These are phyloP conservation scores for Heliconius sara DNA, from an alignment of 2,888 invertebrate species.

Conservation along the genomic window DNA sequence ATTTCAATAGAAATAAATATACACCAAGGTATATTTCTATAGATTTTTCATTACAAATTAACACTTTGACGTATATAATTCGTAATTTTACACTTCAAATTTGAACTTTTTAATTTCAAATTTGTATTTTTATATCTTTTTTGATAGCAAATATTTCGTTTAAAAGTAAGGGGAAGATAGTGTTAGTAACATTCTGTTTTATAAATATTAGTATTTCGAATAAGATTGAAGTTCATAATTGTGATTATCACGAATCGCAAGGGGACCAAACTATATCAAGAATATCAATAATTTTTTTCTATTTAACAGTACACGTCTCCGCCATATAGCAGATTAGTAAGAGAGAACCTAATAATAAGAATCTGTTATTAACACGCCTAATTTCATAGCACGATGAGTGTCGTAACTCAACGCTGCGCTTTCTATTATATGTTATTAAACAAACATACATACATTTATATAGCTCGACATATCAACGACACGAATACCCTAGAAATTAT, in stretches of 20 bases:
- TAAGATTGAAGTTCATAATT: no score
- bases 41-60: no score
- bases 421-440: not conserved
- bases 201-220: not conserved
- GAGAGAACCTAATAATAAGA: no score
- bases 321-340: not conserved
- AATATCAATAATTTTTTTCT: not conserved
- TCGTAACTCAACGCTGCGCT: not conserved
- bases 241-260: not conserved
- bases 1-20: slow-evolving; percentile 5
- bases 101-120: no score
- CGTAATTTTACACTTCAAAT: no score
- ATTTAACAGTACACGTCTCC: no score
- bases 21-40: not conserved
- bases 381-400: not conserved
- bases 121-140: no score
- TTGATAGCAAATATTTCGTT: no score
- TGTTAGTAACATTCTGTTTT: not conserved
- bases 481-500: slow-evolving; percentile 2
- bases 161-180: not conserved
- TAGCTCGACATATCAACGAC: not conserved
- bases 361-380: not conserved
- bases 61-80: no score
- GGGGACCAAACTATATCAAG: not conserved
- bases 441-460: not conserved